Base-by-base conservation (phyloP, 1,140 invertebrate species). In the Bombus impatiens region DNA sequence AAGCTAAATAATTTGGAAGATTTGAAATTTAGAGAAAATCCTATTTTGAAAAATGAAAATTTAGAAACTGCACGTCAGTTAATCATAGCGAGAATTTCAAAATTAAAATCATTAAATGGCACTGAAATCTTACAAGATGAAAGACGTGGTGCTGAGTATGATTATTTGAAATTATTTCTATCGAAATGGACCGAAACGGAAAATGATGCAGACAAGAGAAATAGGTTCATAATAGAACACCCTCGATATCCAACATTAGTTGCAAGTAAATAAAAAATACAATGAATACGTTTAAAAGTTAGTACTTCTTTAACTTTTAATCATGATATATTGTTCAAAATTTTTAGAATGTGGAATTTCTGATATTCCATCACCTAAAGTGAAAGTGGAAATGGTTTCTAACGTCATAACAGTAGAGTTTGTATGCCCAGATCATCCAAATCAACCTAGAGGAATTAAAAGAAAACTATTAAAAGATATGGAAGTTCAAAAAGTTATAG, bases 81-180 rank as follows among this genome's bases (percentile, higher is more conserved):
- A 80, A 95, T 98, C 70, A 96, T 98, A 70, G 97, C 97, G 25
- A 97, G 97, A 95, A 96, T 98, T 93, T 96, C 95, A 62, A 92
- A 86, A 83, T 91, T 96, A 65, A 94, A 97, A 95, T 95, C 96
- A 91, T 93, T 98, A 10, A 98, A 98, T 94, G 96, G 97, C 32
- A 96, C 96, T 37, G 93, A 96, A 94, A 96, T 98, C 87, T 95
- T 94, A 13, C 90, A 95, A 1, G 96, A 97, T 72, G 96, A 98
- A 87, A 96, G 97, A 86, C 96, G 97, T 91, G 98, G 98, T n/a
- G 97, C 98, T 0, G 98, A 98, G 92, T 97, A 98, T 84, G 98
- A 98, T 95, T 98, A 98, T 92, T 94, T 98, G 90, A 98, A 98
- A 95, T 96, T 97, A 37, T 97, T 97, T 95, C 97, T 97, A 1